Conservation (phyloP, 2,888 invertebrate genomes). For the Iphiclides podalirius region DNA sequence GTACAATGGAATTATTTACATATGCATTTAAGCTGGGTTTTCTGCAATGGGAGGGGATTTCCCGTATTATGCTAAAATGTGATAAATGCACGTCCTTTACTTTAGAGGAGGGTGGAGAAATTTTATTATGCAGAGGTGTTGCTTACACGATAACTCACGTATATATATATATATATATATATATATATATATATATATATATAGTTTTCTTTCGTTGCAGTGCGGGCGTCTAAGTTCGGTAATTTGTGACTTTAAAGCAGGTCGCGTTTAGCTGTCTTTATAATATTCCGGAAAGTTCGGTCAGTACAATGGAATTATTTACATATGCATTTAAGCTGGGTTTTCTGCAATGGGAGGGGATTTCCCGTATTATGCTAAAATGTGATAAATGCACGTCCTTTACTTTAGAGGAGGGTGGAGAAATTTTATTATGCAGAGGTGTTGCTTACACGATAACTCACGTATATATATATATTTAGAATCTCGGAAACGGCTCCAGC, state of each 20-base stretch:
- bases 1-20: neutral
- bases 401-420: neutral
- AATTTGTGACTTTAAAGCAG: conserved; percentile 5
- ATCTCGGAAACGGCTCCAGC: too few species aligned
- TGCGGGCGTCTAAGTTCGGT: neutral
- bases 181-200: too few species aligned
- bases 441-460: too few species aligned
- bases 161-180: too few species aligned
- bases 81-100: neutral
- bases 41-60: neutral
- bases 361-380: neutral
- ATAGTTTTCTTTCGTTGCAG: conserved; percentile 18
- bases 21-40: neutral
- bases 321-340: neutral
- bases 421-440: too few species aligned
- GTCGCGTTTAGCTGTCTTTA: conserved; percentile 3
- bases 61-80: neutral
- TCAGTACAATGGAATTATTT: neutral
- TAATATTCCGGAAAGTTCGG: neutral
- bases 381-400: neutral
- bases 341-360: neutral
- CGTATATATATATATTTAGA: too few species aligned
- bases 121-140: too few species aligned
- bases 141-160: too few species aligned
- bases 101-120: neutral